A percentile compares a stretch with the other conserved stretches of the same genome.
Evolutionary conservation across 1,140 invertebrate species (phyloP).

Genomic region (Fopius arisanus): DNA sequence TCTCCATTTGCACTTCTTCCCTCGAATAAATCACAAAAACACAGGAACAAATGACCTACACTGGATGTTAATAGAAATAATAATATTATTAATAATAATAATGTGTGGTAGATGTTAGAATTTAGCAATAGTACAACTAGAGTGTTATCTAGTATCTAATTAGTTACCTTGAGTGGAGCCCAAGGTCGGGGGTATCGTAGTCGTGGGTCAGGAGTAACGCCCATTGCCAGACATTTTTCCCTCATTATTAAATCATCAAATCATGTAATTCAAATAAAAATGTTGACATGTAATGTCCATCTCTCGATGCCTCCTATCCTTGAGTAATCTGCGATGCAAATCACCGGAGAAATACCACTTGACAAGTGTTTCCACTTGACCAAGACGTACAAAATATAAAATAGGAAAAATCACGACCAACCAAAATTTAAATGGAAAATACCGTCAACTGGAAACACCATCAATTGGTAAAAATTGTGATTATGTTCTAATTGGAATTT

Average conservation of each 20-base stretch:
- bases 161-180: conserved; percentile 22
- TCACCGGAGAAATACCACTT: too few species aligned
- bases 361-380: too few species aligned
- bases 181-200: conserved; percentile 25
- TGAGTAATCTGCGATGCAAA: too few species aligned
- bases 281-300: background rate
- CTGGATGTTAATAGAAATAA: background rate
- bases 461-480: too few species aligned
- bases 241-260: background rate
- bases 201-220: conserved; percentile 29
- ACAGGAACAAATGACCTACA: background rate
- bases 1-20: background rate
- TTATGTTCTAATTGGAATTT: too few species aligned
- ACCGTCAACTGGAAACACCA: too few species aligned
- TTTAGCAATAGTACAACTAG: conserved; percentile 7
- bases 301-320: background rate
- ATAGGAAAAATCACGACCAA: too few species aligned
- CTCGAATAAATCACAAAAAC: background rate
- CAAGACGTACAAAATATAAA: too few species aligned
- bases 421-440: too few species aligned
- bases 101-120: conserved; percentile 3
- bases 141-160: conserved; percentile 4
- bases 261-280: too few species aligned
- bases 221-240: background rate
- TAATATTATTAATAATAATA: too few species aligned